phyloP scores from a whole-genome alignment of 1,140 invertebrate genomes.

The Drosophila persimilis region DNA sequence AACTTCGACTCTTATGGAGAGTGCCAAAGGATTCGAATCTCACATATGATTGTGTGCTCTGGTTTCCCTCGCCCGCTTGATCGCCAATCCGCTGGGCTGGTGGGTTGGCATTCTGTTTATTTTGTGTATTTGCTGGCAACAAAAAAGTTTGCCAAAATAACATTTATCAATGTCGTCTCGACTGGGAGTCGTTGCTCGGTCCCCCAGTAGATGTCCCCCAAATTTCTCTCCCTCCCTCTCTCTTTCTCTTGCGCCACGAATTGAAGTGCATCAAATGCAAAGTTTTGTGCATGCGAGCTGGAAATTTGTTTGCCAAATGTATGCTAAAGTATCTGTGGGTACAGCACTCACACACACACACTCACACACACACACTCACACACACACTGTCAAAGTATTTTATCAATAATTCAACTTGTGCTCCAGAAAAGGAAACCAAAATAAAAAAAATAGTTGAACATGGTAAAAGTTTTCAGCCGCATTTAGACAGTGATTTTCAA shows the following conservation, averaged over 20 bases:
- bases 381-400: slow-evolving; percentile 50
- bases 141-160: slow-evolving; percentile 53
- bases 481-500: slow-evolving; percentile 39
- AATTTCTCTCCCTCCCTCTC: slow-evolving; percentile 14
- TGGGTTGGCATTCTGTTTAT: slow-evolving; percentile 14
- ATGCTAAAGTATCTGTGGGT: slow-evolving; percentile 28
- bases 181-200: background rate
- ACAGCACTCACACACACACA: background rate
- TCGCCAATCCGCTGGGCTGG: slow-evolving; percentile 16
- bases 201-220: background rate
- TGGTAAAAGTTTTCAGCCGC: slow-evolving; percentile 33
- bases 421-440: slow-evolving; percentile 3
- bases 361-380: too few relatives aligned
- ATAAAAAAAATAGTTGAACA: background rate
- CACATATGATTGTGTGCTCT: background rate
- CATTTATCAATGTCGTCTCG: slow-evolving; percentile 61
- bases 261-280: slow-evolving; percentile 61
- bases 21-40: background rate
- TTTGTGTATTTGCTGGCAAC: slow-evolving; percentile 13
- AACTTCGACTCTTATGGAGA: background rate
- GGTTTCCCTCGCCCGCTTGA: slow-evolving; percentile 5
- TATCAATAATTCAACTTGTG: slow-evolving; percentile 66
- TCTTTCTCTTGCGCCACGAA: slow-evolving; percentile 10
- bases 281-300: slow-evolving; percentile 56
- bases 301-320: slow-evolving; percentile 51